Evolutionary conservation across 1,140 invertebrate genomes (phyloP).

Genomic region (Leptoteleia sp.): DNA sequence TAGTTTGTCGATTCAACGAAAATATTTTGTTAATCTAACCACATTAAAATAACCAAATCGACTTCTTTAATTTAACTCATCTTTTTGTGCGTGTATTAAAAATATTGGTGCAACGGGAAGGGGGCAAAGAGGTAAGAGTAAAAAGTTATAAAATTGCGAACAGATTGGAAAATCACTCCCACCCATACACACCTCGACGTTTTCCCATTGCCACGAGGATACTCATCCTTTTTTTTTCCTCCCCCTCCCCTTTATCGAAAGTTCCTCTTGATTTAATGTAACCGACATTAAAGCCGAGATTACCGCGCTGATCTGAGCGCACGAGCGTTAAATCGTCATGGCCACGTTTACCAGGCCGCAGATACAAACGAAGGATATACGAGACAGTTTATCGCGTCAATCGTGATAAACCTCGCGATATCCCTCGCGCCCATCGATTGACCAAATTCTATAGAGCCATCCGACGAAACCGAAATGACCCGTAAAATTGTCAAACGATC

Average conservation of each 20-base stretch:
- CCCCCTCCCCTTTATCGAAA: neutral
- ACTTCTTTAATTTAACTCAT: too few relatives aligned
- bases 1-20: too few relatives aligned
- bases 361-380: conserved; percentile 65
- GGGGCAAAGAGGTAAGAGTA: too few relatives aligned
- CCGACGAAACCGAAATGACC: conserved; percentile 58
- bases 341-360: conserved; percentile 48
- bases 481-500: conserved; percentile 62
- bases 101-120: too few relatives aligned
- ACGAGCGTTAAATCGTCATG: conserved; percentile 69
- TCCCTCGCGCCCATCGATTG: conserved; percentile 65
- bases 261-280: conserved; percentile 69
- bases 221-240: too few relatives aligned
- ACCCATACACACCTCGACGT: too few relatives aligned
- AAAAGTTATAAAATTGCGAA: too few relatives aligned
- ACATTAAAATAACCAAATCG: too few relatives aligned
- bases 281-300: conserved; percentile 70
- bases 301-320: conserved; percentile 67
- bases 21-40: too few relatives aligned
- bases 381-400: conserved; percentile 66
- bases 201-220: too few relatives aligned
- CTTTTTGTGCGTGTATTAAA: too few relatives aligned
- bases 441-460: conserved; percentile 59
- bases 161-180: too few relatives aligned
- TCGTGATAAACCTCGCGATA: conserved; percentile 70